Conservation (phyloP, 2,888 invertebrate species). For the Agrilus mali region DNA sequence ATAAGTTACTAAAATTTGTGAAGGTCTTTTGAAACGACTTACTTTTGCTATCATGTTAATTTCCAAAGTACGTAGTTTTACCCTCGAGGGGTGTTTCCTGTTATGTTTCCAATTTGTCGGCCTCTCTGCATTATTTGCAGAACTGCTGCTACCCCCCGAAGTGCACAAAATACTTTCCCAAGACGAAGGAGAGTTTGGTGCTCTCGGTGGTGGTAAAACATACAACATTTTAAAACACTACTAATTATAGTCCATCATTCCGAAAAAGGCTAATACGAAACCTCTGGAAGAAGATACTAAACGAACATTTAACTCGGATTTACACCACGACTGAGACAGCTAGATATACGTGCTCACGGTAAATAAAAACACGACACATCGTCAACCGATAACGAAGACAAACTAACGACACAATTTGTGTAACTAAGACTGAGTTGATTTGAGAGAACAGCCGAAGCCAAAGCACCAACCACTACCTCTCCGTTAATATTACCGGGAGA, state of each 20-base stretch:
- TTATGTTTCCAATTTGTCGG: conserved; percentile 3
- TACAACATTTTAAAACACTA: conserved; percentile 32
- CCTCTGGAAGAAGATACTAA: too few relatives aligned
- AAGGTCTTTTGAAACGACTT: conserved; percentile 6
- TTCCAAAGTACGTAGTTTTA: conserved; percentile 12
- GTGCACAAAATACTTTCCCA: conserved; percentile 37
- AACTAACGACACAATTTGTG: not conserved
- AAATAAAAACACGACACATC: not conserved
- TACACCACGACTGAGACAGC: too few relatives aligned
- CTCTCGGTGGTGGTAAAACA: conserved; percentile 38
- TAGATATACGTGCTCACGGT: too few relatives aligned
- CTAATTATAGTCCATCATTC: conserved; percentile 3
- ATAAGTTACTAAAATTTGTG: not conserved
- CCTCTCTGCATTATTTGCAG: conserved; percentile 10
- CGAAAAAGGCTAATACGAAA: too few relatives aligned
- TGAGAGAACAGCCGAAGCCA: too few relatives aligned
- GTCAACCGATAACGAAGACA: not conserved
- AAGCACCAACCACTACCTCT: too few relatives aligned
- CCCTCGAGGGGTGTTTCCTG: conserved; percentile 15
- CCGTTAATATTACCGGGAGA: too few relatives aligned
- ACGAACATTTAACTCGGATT: too few relatives aligned
- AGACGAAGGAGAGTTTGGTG: conserved; percentile 36
- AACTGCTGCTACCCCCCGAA: conserved; percentile 14
- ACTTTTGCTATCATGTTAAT: conserved; percentile 13
- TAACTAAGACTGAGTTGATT: too few relatives aligned